A percentile compares a stretch with the other conserved stretches of the same genome.
phyloP scores from a whole-genome alignment of 2,888 invertebrate species.

The Autographa gamma region DNA sequence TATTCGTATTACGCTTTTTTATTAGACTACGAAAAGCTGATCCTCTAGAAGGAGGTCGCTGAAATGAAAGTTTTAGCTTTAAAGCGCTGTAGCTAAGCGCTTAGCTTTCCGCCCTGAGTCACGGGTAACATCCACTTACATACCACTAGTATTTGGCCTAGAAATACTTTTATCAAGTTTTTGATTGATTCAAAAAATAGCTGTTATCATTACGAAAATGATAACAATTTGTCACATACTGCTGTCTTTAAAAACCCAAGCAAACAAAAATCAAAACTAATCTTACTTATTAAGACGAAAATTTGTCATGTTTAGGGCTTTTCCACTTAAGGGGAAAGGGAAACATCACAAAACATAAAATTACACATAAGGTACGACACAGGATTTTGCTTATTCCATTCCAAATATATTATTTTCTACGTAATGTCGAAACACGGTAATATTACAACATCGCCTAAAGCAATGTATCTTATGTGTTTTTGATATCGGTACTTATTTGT shows the following conservation, averaged over 20 bases:
- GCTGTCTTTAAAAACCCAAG: too few relatives aligned
- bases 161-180: background rate
- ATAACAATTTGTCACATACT: background rate
- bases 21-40: conserved; percentile 40
- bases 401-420: conserved; percentile 28
- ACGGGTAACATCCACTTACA: background rate
- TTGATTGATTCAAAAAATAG: background rate
- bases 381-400: conserved; percentile 27
- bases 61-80: conserved; percentile 11
- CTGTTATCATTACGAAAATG: background rate
- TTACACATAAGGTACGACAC: background rate
- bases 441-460: conserved; percentile 52
- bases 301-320: background rate
- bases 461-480: conserved; percentile 27
- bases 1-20: conserved; percentile 24
- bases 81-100: background rate
- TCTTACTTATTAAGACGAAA: background rate
- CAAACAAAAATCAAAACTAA: background rate
- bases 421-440: conserved; percentile 31
- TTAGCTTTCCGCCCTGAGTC: background rate
- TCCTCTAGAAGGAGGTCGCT: conserved; percentile 42
- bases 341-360: background rate
- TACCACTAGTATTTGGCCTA: background rate
- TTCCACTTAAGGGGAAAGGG: background rate
- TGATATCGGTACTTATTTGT: conserved; percentile 26